These are phyloP conservation scores for Nesoenas mayeri DNA, from an alignment of 2,113 vertebrate species.

Conservation along the genomic window DNA sequence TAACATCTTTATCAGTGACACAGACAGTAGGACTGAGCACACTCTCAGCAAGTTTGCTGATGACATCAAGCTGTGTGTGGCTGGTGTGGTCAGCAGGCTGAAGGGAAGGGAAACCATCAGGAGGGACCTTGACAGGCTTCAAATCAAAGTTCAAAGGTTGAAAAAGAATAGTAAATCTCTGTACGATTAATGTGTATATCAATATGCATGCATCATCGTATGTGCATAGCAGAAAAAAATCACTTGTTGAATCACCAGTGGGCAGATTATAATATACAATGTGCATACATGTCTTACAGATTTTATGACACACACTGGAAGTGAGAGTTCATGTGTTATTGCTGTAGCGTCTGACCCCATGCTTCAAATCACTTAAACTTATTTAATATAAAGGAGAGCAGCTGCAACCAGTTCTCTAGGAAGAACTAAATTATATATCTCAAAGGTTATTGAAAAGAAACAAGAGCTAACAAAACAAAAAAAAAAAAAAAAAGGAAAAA, in stretches of 20 bases:
- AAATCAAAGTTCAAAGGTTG: neutral
- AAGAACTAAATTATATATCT: neutral
- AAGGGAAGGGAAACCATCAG: no score
- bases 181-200: neutral
- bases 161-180: neutral
- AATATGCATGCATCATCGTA: neutral
- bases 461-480: neutral
- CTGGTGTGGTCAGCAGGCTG: no score
- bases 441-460: neutral
- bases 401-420: neutral
- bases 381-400: neutral
- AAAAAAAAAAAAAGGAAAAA: no score
- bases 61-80: no score
- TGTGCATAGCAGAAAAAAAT: neutral
- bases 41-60: no score
- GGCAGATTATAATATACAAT: neutral
- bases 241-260: neutral
- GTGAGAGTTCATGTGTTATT: neutral
- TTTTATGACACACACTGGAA: neutral
- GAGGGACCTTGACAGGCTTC: no score
- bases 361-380: neutral
- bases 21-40: no score
- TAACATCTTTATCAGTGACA: no score
- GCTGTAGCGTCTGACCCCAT: neutral
- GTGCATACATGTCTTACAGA: neutral